These are phyloP conservation scores for Micrasema longulum DNA, from an alignment of 1,140 invertebrate species.

Conservation along the genomic window DNA sequence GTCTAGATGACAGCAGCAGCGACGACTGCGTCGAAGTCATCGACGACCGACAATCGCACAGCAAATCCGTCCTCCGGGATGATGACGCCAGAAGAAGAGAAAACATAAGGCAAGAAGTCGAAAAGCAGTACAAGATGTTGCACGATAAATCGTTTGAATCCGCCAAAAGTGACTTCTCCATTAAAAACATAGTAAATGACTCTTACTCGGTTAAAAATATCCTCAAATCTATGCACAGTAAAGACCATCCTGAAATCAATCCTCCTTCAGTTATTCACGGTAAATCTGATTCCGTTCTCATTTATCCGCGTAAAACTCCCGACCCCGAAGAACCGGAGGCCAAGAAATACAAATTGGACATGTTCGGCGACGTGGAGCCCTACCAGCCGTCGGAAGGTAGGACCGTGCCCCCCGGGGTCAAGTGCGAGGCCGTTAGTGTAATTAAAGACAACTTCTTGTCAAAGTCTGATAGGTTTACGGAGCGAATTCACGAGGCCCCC, in stretches of 20 bases:
- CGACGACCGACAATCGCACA: conserved; percentile 29
- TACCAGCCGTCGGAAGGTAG: not conserved
- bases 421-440: conserved; percentile 46
- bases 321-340: conserved; percentile 17
- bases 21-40: conserved; percentile 51
- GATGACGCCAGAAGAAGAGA: conserved; percentile 34
- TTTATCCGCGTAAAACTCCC: conserved; percentile 13
- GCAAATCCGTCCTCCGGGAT: conserved; percentile 4
- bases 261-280: conserved; percentile 21
- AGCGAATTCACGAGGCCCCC: not conserved
- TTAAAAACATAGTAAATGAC: conserved; percentile 24
- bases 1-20: conserved; percentile 51
- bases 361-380: conserved; percentile 14
- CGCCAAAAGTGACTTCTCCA: conserved; percentile 15
- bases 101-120: conserved; percentile 38
- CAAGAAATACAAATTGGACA: conserved; percentile 32
- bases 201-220: conserved; percentile 31
- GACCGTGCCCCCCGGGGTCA: not conserved
- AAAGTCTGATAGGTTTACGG: conserved; percentile 51
- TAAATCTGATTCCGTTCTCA: conserved; percentile 14
- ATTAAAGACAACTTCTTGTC: conserved; percentile 49
- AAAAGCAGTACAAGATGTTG: conserved; percentile 24
- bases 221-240: conserved; percentile 26
- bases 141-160: conserved; percentile 1
- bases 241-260: not conserved